Conservation (phyloP, 2,113 vertebrate genomes). For the Orthonyx spaldingii region DNA sequence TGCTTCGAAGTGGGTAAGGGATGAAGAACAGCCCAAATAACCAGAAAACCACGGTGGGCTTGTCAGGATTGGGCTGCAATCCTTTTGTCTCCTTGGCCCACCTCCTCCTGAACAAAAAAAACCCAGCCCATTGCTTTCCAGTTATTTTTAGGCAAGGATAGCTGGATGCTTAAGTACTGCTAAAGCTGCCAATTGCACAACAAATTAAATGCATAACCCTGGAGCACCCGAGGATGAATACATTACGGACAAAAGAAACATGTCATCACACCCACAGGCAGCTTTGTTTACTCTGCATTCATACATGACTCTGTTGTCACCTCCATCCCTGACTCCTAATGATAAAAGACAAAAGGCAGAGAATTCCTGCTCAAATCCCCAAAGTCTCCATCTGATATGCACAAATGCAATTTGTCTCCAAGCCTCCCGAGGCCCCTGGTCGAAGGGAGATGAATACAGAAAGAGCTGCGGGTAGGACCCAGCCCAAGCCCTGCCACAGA, state of each 20-base stretch:
- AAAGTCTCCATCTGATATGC: conserved; percentile 37
- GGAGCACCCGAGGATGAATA: conserved; percentile 54
- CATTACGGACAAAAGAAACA: conserved; percentile 57
- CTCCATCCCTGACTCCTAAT: conserved; percentile 24
- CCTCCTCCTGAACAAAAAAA: neutral
- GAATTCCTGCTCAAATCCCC: conserved; percentile 9
- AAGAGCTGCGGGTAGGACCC: neutral
- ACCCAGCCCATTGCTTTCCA: neutral
- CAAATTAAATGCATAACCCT: conserved; percentile 63
- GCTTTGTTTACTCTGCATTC: conserved; percentile 56
- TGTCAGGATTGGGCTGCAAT: neutral
- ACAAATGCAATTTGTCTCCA: conserved; percentile 13
- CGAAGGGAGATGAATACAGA: neutral
- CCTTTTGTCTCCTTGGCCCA: neutral
- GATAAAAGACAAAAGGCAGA: conserved; percentile 57
- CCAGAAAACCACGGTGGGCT: neutral
- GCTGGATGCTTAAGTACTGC: conserved; percentile 11
- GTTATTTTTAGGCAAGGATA: conserved; percentile 41
- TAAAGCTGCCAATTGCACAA: conserved; percentile 53
- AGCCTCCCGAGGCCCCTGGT: neutral
- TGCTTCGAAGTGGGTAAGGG: neutral
- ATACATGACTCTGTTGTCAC: conserved; percentile 41
- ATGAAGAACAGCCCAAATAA: neutral
- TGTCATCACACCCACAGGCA: conserved; percentile 49
- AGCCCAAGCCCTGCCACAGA: neutral